Evolutionary conservation across 1,140 invertebrate genomes (phyloP), one percentile per base, ranked within the genome.

Genomic region (Aplysia californica): DNA sequence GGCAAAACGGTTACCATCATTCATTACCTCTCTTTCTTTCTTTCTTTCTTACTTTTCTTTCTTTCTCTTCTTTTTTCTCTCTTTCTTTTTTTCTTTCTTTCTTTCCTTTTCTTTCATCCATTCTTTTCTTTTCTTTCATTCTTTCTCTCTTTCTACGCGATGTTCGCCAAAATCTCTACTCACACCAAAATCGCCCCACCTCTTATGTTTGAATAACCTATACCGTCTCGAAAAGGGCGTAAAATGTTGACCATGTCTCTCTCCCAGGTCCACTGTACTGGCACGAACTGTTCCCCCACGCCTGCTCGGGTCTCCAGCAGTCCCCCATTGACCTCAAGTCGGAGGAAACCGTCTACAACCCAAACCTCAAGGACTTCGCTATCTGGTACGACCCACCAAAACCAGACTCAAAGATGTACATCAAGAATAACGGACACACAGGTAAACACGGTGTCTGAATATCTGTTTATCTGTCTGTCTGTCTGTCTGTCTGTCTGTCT

Each of bases 391-490:
- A 87, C 68, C 86, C 86, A 36, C 86, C 86, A 0, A 73, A 73
- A 36, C 82, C 82, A 2, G 81, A 80, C n/a, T 83, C 84, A 29
- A 74, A 74, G n/a, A 84, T 87, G 74, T 73, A 65, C 39, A 72
- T 87, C 1, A 75, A 79, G 4, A 88, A 88, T 75, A 88, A 87
- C 69, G 87, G 87, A 50, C 86, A 88, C 72, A 79, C 87, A 69
- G 75, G 87, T 88, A 80, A 83, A 23, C 26, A n/a, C n/a, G 3
- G 3, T 36, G 33, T 31, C 3, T 6, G 4, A 3, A 3, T 65
- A 2, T 65, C 33, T 29, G 2, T 65, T 31, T 65, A 26, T 65
- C 44, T 50, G 44, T 50, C 44, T 50, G 44, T 50, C 44, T 50
- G 44, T 50, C 44, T 50, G 44, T 50, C 44, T 50, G 44, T 50